Conservation (phyloP, 2,888 invertebrate genomes). For the Chrysopilus asiliformis region DNA sequence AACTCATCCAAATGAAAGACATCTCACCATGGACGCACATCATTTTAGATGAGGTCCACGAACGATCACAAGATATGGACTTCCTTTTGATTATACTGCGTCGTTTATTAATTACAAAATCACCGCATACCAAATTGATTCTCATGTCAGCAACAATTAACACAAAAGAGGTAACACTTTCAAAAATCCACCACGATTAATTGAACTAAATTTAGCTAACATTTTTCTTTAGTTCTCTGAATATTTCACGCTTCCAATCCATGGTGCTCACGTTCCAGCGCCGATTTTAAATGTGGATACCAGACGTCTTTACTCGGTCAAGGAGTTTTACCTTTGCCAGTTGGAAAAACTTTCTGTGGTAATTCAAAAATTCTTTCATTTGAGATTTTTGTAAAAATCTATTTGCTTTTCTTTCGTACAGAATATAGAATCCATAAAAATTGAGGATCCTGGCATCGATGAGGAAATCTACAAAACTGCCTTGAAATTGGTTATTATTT, state of each 20-base stretch:
- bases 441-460: slow-evolving; percentile 43
- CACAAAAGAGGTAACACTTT: slow-evolving; percentile 35
- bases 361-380: too few relatives aligned
- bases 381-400: too few relatives aligned
- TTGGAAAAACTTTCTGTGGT: slow-evolving; percentile 31
- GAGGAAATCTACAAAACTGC: slow-evolving; percentile 48
- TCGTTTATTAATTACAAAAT: slow-evolving; percentile 54
- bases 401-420: slow-evolving; percentile 19
- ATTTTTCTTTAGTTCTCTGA: slow-evolving; percentile 22
- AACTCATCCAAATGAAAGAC: slow-evolving; percentile 50
- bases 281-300: slow-evolving; percentile 44
- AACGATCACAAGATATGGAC: slow-evolving; percentile 84
- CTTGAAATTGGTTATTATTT: slow-evolving; percentile 43
- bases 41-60: slow-evolving; percentile 88
- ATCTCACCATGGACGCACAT: slow-evolving; percentile 76
- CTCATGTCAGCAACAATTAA: slow-evolving; percentile 94
- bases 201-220: background rate
- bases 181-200: background rate
- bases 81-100: slow-evolving; percentile 73
- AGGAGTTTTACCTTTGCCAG: slow-evolving; percentile 48
- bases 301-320: slow-evolving; percentile 42
- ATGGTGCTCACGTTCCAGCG: slow-evolving; percentile 30
- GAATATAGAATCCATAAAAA: slow-evolving; percentile 38
- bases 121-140: slow-evolving; percentile 53
- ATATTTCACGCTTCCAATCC: slow-evolving; percentile 24